Conservation (phyloP, 2,113 vertebrate species). For the Cinclus cinclus region DNA sequence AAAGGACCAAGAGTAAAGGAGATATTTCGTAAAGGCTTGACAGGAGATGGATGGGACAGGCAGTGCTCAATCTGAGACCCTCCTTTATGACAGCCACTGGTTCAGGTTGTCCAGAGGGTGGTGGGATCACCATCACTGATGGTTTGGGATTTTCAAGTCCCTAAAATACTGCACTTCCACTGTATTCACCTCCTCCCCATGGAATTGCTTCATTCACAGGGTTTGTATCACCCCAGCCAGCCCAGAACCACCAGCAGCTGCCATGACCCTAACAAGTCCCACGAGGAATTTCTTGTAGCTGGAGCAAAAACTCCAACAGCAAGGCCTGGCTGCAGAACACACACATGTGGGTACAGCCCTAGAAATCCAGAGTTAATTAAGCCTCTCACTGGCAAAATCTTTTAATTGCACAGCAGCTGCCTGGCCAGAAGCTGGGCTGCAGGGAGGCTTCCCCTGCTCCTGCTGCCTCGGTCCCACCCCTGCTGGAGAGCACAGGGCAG, state of each 20-base stretch:
- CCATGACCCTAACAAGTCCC: neutral
- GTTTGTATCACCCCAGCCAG: neutral
- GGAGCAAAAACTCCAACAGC: neutral
- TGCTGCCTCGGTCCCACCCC: fast-evolving
- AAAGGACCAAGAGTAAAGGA: neutral
- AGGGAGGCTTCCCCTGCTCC: neutral
- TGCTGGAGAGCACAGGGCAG: neutral
- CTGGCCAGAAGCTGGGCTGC: neutral
- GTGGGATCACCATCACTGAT: neutral
- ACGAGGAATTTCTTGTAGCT: neutral
- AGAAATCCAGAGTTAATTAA: constrained; percentile 55
- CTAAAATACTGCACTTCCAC: neutral
- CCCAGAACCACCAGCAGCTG: neutral
- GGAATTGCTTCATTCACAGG: neutral
- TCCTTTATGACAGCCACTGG: neutral
- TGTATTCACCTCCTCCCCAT: neutral
- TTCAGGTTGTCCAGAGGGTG: neutral
- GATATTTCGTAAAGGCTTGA: neutral
- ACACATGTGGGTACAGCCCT: neutral
- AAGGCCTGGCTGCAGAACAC: neutral
- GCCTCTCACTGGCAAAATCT: constrained; percentile 37
- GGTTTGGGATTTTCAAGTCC: neutral
- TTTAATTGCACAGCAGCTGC: neutral
- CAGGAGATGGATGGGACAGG: neutral
- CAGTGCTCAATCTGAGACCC: fast-evolving